Conservation (phyloP, 2,888 invertebrate species). For the Agonopterix arenella region DNA sequence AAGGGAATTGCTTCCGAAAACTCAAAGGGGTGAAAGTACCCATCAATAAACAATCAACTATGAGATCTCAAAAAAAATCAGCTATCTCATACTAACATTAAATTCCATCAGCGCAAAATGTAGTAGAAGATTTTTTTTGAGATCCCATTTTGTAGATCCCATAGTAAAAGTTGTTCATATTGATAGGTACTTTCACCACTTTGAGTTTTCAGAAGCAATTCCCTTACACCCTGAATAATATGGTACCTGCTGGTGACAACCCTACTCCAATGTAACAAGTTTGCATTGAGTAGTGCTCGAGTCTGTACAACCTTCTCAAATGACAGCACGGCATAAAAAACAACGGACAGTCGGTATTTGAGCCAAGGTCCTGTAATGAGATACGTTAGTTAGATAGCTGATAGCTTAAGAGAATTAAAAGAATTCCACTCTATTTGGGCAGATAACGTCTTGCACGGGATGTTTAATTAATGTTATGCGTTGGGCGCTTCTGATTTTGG, state of each 20-base stretch:
- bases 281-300: constrained; percentile 60
- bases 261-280: constrained; percentile 42
- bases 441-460: constrained; percentile 35
- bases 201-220: too few relatives aligned
- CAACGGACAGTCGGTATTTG: constrained; percentile 69
- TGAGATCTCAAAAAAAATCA: too few relatives aligned
- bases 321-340: constrained; percentile 68
- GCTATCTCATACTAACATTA: too few relatives aligned
- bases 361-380: constrained; percentile 73
- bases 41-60: too few relatives aligned
- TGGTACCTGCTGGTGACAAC: not conserved
- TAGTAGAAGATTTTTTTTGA: too few relatives aligned
- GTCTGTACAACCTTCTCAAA: constrained; percentile 65
- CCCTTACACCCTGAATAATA: too few relatives aligned
- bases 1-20: too few relatives aligned
- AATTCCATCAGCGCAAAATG: too few relatives aligned
- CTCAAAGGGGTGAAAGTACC: too few relatives aligned
- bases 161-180: too few relatives aligned
- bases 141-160: too few relatives aligned
- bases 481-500: not conserved
- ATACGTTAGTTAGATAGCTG: constrained; percentile 65
- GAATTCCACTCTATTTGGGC: constrained; percentile 41
- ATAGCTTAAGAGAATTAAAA: constrained; percentile 59
- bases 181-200: too few relatives aligned
- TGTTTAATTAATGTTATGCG: constrained; percentile 36